These are phyloP conservation scores for Prinia subflava DNA, from an alignment of 2,113 vertebrate genomes.

Conservation along the genomic window DNA sequence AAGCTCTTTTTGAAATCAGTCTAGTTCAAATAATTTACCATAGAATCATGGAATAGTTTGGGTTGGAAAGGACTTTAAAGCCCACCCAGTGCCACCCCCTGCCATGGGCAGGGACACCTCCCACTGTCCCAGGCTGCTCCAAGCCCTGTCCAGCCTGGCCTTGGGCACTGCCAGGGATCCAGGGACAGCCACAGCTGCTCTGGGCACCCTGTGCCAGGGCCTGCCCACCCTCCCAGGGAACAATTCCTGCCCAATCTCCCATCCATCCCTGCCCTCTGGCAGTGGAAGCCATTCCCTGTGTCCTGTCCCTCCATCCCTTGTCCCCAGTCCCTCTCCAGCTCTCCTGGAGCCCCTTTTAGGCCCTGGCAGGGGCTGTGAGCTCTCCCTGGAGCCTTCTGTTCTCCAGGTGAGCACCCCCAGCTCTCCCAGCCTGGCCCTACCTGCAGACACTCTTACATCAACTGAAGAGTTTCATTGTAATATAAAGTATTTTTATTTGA, in stretches of 20 bases:
- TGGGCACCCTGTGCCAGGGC: neutral
- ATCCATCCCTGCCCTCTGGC: neutral
- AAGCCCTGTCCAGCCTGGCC: neutral
- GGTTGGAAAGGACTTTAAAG: neutral
- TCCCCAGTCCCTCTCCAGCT: neutral
- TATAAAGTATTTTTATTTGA: neutral
- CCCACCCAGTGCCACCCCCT: fast-evolving
- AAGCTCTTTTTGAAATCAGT: neutral
- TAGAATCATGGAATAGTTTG: neutral
- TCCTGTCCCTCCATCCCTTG: neutral
- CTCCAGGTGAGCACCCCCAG: neutral
- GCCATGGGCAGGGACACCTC: neutral
- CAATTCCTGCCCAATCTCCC: neutral
- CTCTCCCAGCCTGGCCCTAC: neutral
- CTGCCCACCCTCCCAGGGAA: neutral
- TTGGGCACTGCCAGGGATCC: neutral
- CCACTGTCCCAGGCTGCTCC: neutral
- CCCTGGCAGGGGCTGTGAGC: neutral
- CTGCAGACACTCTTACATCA: neutral
- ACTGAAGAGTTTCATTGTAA: neutral
- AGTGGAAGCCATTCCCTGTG: neutral
- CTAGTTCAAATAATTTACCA: neutral
- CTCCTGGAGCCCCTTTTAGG: neutral
- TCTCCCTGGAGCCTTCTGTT: neutral
- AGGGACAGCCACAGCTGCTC: neutral